A percentile compares a stretch with the other conserved stretches of the same genome.
These are phyloP conservation scores for Poliocrania exsul DNA, from an alignment of 2,797 vertebrate species.

Conservation along the genomic window DNA sequence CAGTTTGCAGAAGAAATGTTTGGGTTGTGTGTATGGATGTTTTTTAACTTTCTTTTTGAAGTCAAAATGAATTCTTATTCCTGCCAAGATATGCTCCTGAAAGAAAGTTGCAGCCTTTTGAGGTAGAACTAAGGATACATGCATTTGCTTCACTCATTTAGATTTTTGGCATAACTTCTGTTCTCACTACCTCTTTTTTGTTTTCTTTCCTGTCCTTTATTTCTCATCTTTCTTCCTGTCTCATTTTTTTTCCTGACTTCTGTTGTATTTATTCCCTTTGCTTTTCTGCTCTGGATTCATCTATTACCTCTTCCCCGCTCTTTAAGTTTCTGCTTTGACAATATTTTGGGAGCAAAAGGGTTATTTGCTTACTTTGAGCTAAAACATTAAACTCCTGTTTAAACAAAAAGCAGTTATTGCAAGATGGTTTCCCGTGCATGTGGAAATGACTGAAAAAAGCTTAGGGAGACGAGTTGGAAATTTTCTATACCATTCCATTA, in stretches of 20 bases:
- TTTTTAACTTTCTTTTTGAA: constrained; percentile 12
- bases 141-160: background rate
- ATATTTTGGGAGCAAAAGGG: background rate
- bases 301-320: background rate
- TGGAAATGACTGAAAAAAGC: background rate
- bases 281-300: background rate
- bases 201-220: background rate
- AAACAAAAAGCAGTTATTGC: background rate
- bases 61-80: background rate
- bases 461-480: background rate
- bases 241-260: rapidly evolving
- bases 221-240: background rate
- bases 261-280: background rate
- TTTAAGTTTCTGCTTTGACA: background rate
- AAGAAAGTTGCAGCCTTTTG: constrained; percentile 9
- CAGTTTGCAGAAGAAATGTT: background rate
- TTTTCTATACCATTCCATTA: background rate
- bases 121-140: background rate
- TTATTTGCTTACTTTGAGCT: background rate
- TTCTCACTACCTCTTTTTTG: background rate
- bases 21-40: background rate
- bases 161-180: background rate
- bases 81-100: background rate
- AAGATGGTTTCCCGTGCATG: rapidly evolving
- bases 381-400: background rate